Percentiles rank a stretch among this genome's conserved stretches.
phyloP scores from a whole-genome alignment of 2,113 vertebrate species.

The Ptilorrhoa leucosticta region DNA sequence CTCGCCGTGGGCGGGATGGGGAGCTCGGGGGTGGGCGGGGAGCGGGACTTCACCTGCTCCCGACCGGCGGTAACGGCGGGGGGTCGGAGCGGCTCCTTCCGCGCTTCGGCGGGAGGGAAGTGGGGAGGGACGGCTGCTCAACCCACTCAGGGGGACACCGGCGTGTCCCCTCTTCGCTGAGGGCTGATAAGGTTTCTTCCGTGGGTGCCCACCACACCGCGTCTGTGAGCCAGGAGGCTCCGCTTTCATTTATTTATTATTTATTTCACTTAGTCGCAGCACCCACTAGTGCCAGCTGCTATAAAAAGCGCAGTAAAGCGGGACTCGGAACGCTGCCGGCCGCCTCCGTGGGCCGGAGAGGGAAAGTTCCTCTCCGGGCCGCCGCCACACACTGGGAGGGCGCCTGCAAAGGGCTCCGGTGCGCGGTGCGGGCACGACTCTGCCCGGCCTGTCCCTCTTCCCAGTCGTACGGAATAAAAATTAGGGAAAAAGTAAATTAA shows the following conservation, averaged over 20 bases:
- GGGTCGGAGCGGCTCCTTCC: neutral
- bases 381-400: neutral
- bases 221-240: neutral
- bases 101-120: neutral
- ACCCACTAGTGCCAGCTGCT: conserved; percentile 58
- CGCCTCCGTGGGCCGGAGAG: neutral
- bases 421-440: too few species aligned
- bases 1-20: neutral
- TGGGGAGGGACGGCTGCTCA: neutral
- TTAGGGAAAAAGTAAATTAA: neutral
- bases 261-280: conserved; percentile 48
- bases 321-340: neutral
- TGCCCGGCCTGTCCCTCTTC: neutral
- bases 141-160: neutral
- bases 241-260: neutral
- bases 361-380: neutral
- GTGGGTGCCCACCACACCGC: neutral
- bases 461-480: neutral
- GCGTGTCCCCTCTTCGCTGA: neutral
- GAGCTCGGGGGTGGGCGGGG: neutral
- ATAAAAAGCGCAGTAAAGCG: neutral
- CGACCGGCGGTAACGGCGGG: too few species aligned
- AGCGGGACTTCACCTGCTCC: neutral
- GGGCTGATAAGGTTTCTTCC: neutral
- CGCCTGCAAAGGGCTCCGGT: neutral